Evolutionary conservation across 2,797 vertebrate genomes (phyloP), one percentile per base, ranked within the genome.

Genomic region (Hydrophis major): DNA sequence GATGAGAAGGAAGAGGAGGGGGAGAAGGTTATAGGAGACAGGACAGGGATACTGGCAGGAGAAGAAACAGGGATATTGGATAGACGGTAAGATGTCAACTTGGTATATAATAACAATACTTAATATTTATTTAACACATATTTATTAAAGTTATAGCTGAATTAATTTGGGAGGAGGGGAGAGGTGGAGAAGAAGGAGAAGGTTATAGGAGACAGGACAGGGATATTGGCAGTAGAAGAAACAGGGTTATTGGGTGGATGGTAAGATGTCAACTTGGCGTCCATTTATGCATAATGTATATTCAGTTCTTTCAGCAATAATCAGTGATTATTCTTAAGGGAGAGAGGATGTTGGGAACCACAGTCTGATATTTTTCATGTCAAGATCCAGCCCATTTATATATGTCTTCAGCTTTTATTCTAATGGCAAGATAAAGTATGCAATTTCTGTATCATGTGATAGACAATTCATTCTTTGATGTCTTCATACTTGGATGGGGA

Each of bases 381-480:
- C 61, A 7, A 69, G 59, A 7, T n/a, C 14, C 8, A 47, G 28
- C 42, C 50, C 16, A 20, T 86, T 87, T 66, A 10, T 8, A 78
- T 3, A n/a, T 16, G 88, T 1, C 20, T 87, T 87, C 20, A 32
- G 11, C 66, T 42, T 12, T 37, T 88, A 47, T 61, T 78, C 66
- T 55, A 78, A 55, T 42, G 16, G 28, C 12, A 14, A 4, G 10
- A 42, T 6, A 42, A 88, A 88, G 4, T 37, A 78, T 88, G 22
- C 10, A n/a, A 88, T 91, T 91, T 60, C 66, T 53, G 13, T 14
- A 91, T 14, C 47, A 10, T 83, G 28, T 83, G 63, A 91, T 60
- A n/a, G 61, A 87, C 53, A 89, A 92, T 8, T 87, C 55, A 32
- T 88, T 12, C 13, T 90, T 86, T 89, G 92, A 89, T 87, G n/a